Percentiles rank a stretch among this genome's conserved stretches.
Evolutionary conservation across 2,888 invertebrate species (phyloP).

Genomic region (Lysandra bellargus): DNA sequence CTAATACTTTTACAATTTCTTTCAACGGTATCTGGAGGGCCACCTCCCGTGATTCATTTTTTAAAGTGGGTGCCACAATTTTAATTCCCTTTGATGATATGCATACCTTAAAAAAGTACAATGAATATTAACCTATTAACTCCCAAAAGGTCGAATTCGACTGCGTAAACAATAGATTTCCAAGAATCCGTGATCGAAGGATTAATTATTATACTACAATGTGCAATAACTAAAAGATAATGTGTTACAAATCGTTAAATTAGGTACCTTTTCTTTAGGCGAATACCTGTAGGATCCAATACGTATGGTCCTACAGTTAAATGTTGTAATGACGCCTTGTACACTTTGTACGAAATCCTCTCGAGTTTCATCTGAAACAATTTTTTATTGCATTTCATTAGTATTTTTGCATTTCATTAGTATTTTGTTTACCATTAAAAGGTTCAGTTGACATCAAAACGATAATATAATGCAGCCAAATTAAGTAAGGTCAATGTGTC

Average conservation of each 20-base stretch:
- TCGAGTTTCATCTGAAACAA: slow-evolving; percentile 76
- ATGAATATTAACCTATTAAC: neutral
- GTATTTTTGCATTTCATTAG: neutral
- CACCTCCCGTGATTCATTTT: slow-evolving; percentile 77
- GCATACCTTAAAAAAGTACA: slow-evolving; percentile 66
- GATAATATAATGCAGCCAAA: neutral
- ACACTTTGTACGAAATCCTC: slow-evolving; percentile 72
- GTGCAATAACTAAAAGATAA: neutral
- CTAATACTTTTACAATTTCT: slow-evolving; percentile 87
- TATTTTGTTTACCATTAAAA: neutral
- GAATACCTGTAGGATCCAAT: slow-evolving; percentile 92
- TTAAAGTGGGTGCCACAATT: slow-evolving; percentile 81
- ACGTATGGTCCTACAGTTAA: slow-evolving; percentile 88
- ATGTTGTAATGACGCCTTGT: slow-evolving; percentile 75
- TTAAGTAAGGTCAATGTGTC: too few relatives aligned
- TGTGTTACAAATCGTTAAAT: slow-evolving; percentile 26
- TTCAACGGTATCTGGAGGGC: slow-evolving; percentile 84
- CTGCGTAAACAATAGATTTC: too few relatives aligned
- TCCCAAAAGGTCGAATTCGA: too few relatives aligned
- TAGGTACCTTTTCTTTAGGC: slow-evolving; percentile 84
- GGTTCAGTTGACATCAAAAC: neutral
- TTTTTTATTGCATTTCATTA: neutral
- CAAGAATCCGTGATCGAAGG: too few relatives aligned
- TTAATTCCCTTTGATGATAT: slow-evolving; percentile 81
- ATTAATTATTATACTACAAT: neutral